Evolutionary conservation across 2,797 vertebrate species (phyloP).

Genomic region (Synanceia verrucosa): DNA sequence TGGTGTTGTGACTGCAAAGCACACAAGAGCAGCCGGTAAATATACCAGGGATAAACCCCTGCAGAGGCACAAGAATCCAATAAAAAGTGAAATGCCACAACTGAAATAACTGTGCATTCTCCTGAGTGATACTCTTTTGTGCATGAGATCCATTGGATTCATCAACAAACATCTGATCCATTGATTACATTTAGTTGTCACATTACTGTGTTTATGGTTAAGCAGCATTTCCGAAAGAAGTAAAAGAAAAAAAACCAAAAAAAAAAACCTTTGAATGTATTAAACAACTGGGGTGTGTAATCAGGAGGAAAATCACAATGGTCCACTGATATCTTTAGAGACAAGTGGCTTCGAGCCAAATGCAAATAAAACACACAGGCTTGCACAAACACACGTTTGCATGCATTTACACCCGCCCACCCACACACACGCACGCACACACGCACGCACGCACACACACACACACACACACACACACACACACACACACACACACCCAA

Average conservation of each 20-base stretch:
- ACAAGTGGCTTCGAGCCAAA: slow-evolving; percentile 62
- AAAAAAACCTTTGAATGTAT: slow-evolving; percentile 39
- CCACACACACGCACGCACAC: no score
- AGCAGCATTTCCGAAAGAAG: slow-evolving; percentile 42
- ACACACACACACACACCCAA: slow-evolving; percentile 2
- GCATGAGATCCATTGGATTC: slow-evolving; percentile 24
- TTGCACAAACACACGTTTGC: not conserved
- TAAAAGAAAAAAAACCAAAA: not conserved
- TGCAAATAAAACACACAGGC: slow-evolving; percentile 48
- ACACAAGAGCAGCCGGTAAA: slow-evolving; percentile 52
- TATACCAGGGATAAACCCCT: slow-evolving; percentile 19
- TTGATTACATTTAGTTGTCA: slow-evolving; percentile 39
- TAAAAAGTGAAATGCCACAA: slow-evolving; percentile 1
- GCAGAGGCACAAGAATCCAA: slow-evolving; percentile 6
- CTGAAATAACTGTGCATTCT: not conserved
- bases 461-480: not conserved
- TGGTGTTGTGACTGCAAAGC: slow-evolving; percentile 92
- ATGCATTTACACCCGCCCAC: not conserved
- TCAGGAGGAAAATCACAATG: slow-evolving; percentile 70
- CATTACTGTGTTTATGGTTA: slow-evolving; percentile 35
- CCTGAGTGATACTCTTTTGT: slow-evolving; percentile 1
- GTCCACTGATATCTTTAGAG: slow-evolving; percentile 56
- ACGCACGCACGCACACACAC: not conserved
- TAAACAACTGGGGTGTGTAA: slow-evolving; percentile 66
- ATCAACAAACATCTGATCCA: slow-evolving; percentile 34